phyloP scores from a whole-genome alignment of 2,113 vertebrate genomes.

The Speoplatyrhinus poulsoni region DNA sequence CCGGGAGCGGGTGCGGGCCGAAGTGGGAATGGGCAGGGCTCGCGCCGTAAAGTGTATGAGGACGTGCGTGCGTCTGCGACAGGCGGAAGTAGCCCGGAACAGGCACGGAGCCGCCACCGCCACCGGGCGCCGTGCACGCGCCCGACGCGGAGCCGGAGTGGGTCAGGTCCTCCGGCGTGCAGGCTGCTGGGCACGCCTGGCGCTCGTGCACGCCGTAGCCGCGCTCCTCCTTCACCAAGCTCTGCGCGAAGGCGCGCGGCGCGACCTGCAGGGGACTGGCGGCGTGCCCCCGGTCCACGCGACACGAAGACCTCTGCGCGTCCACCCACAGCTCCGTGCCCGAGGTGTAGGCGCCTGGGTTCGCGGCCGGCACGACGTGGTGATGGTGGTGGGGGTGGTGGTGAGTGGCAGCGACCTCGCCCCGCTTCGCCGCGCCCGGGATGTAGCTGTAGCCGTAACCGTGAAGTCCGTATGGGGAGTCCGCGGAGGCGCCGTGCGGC shows the following conservation, averaged over 20 bases:
- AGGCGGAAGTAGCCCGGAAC: conserved; percentile 98
- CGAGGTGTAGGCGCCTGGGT: conserved; percentile 86
- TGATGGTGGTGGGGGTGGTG: conserved; percentile 59
- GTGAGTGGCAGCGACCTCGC: conserved; percentile 77
- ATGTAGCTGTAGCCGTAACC: conserved; percentile 98
- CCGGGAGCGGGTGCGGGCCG: conserved; percentile 78
- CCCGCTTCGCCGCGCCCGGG: conserved; percentile 87
- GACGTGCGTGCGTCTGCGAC: conserved; percentile 93
- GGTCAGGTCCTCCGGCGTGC: conserved; percentile 82
- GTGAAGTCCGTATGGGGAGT: conserved; percentile 94
- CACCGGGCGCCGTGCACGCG: conserved; percentile 77
- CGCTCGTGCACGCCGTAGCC: conserved; percentile 96
- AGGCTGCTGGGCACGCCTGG: conserved; percentile 90
- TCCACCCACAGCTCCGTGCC: conserved; percentile 97
- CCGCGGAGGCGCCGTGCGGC: conserved; percentile 82
- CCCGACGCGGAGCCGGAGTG: conserved; percentile 84
- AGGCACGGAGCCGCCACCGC: conserved; percentile 81
- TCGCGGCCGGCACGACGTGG: conserved; percentile 78
- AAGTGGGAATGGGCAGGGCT: conserved; percentile 82
- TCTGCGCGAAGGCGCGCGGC: conserved; percentile 91
- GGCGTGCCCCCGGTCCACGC: conserved; percentile 88
- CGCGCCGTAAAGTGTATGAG: conserved; percentile 86
- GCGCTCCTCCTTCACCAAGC: conserved; percentile 93
- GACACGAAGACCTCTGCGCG: conserved; percentile 91
- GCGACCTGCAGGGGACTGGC: conserved; percentile 79